Evolutionary conservation across 1,140 invertebrate species (phyloP).

Genomic region (Solenopsis invicta): DNA sequence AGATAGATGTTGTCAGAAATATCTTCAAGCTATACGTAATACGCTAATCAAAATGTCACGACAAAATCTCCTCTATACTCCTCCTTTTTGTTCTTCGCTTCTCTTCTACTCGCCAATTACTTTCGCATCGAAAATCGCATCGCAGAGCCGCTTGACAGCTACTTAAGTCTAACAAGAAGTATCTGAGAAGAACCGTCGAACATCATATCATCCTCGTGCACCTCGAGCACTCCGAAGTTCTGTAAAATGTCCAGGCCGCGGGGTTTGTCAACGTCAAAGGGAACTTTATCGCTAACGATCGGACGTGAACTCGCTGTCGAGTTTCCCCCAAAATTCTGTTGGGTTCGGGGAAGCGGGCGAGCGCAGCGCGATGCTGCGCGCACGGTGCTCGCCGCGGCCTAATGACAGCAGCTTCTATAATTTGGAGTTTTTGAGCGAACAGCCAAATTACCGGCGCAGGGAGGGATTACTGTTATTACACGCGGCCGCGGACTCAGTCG

Average conservation of each 20-base stretch:
- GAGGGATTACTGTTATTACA: slow-evolving; percentile 87
- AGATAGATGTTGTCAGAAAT: neutral
- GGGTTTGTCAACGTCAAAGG: slow-evolving; percentile 46
- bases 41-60: neutral
- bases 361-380: slow-evolving; percentile 70
- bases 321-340: slow-evolving; percentile 82
- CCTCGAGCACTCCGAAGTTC: neutral
- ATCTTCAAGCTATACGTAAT: neutral
- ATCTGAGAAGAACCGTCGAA: slow-evolving; percentile 23
- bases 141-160: slow-evolving; percentile 28
- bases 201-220: neutral
- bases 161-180: slow-evolving; percentile 51
- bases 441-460: slow-evolving; percentile 85
- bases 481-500: slow-evolving; percentile 83
- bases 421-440: slow-evolving; percentile 86
- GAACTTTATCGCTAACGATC: slow-evolving; percentile 67
- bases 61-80: neutral
- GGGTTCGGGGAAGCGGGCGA: slow-evolving; percentile 81
- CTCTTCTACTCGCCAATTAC: slow-evolving; percentile 42
- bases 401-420: slow-evolving; percentile 87
- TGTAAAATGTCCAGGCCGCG: slow-evolving; percentile 28
- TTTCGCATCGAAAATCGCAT: slow-evolving; percentile 29
- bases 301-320: slow-evolving; percentile 53
- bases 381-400: slow-evolving; percentile 76
- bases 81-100: neutral